These are phyloP conservation scores for Drosophila equinoxialis DNA, from an alignment of 1,140 invertebrate species.

Conservation along the genomic window DNA sequence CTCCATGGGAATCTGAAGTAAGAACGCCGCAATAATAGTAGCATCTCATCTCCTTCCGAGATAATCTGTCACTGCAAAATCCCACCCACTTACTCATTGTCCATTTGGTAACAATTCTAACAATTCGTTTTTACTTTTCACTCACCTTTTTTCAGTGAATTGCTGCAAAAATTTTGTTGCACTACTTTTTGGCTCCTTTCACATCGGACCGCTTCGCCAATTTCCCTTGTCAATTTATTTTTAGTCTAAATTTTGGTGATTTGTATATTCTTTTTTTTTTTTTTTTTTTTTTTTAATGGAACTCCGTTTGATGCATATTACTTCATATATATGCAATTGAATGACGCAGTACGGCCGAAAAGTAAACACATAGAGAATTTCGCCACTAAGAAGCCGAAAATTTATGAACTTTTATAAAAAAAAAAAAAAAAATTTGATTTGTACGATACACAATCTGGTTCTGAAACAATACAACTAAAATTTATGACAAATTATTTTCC, in stretches of 20 bases:
- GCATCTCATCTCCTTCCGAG: neutral
- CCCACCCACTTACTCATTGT: neutral
- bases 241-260: constrained; percentile 5
- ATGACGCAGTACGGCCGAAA: constrained; percentile 73
- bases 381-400: constrained; percentile 74
- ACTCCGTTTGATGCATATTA: neutral
- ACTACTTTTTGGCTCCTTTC: constrained; percentile 10
- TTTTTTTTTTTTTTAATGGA: neutral
- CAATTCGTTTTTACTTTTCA: constrained; percentile 17
- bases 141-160: constrained; percentile 56
- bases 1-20: constrained; percentile 38
- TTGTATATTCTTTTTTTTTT: too few species aligned
- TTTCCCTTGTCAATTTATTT: constrained; percentile 14
- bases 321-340: constrained; percentile 33
- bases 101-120: neutral
- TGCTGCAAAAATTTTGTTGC: constrained; percentile 29
- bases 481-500: constrained; percentile 22
- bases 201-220: constrained; percentile 2
- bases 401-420: constrained; percentile 61
- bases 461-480: constrained; percentile 71
- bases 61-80: constrained; percentile 13
- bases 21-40: neutral
- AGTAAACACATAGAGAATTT: constrained; percentile 73
- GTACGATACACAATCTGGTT: constrained; percentile 77
- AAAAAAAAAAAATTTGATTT: constrained; percentile 46